phyloP scores from a whole-genome alignment of 2,113 vertebrate species.

The Cephalopholis sonnerati region DNA sequence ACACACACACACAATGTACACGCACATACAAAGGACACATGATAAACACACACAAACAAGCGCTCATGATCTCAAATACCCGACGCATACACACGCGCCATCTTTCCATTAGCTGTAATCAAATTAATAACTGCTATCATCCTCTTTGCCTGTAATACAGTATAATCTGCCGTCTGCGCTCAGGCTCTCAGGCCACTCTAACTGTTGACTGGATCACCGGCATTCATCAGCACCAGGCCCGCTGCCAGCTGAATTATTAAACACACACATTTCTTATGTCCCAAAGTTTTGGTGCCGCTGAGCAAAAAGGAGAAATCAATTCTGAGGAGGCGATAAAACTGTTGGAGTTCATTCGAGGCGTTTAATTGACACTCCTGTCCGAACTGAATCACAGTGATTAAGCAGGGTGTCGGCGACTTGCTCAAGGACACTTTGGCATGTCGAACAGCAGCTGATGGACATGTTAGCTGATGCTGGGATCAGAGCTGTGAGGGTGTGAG shows the following conservation, averaged over 20 bases:
- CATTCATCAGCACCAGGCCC: slow-evolving; percentile 42
- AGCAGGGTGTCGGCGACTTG: slow-evolving; percentile 33
- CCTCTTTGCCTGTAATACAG: slow-evolving; percentile 63
- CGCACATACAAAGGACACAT: slow-evolving; percentile 9
- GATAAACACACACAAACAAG: slow-evolving; percentile 1
- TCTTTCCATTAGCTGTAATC: slow-evolving; percentile 67
- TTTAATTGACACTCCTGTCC: slow-evolving; percentile 55
- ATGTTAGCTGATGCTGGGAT: slow-evolving; percentile 14
- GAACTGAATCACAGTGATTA: slow-evolving; percentile 58
- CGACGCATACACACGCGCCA: slow-evolving; percentile 34
- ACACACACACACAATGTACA: slow-evolving; percentile 15
- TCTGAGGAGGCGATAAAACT: slow-evolving; percentile 43
- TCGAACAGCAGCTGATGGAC: slow-evolving; percentile 16
- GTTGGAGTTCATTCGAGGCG: slow-evolving; percentile 43
- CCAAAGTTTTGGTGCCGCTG: slow-evolving; percentile 30
- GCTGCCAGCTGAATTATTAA: slow-evolving; percentile 60
- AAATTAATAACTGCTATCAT: slow-evolving; percentile 69
- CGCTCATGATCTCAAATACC: slow-evolving; percentile 16
- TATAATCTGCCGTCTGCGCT: slow-evolving; percentile 62
- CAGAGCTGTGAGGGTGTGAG: no score
- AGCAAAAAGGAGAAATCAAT: slow-evolving; percentile 22
- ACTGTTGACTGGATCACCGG: slow-evolving; percentile 57
- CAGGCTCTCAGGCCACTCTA: slow-evolving; percentile 51
- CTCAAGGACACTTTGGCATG: slow-evolving; percentile 39
- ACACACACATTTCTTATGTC: slow-evolving; percentile 35